Conservation (phyloP, 2,888 invertebrate genomes). For the Ophraella communa region DNA sequence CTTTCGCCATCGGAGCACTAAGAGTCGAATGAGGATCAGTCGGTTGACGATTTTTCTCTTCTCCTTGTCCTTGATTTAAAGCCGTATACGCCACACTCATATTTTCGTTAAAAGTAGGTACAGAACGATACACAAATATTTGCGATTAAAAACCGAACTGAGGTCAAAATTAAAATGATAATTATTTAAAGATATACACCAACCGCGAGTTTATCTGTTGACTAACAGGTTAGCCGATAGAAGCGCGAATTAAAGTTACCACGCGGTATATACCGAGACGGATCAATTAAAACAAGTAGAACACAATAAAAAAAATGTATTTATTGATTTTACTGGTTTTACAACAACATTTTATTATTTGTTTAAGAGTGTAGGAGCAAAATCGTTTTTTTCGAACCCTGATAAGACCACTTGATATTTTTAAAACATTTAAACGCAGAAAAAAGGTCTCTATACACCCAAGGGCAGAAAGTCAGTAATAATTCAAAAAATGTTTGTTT, state of each 20-base stretch:
- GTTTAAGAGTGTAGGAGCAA: too few species aligned
- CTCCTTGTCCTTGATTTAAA: constrained; percentile 22
- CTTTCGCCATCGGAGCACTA: constrained; percentile 23
- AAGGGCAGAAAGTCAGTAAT: too few species aligned
- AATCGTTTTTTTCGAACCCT: too few species aligned
- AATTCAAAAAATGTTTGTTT: too few species aligned
- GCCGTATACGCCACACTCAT: constrained; percentile 30
- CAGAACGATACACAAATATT: too few species aligned
- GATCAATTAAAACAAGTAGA: neutral
- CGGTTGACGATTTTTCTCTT: neutral
- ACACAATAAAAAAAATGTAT: too few species aligned
- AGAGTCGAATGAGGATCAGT: neutral
- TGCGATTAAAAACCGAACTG: neutral
- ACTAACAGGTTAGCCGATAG: neutral
- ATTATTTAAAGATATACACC: neutral
- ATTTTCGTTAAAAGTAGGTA: neutral
- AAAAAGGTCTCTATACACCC: too few species aligned
- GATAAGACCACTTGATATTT: too few species aligned
- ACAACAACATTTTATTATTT: too few species aligned
- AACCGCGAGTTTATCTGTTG: constrained; percentile 3
- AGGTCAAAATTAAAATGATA: constrained; percentile 6
- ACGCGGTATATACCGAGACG: neutral
- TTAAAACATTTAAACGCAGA: too few species aligned
- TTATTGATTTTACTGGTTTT: too few species aligned
- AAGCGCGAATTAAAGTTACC: neutral